Percentiles rank a stretch among this genome's conserved stretches.
These are phyloP conservation scores for Pristionchus arcanus DNA, from an alignment of 2,888 invertebrate species.

Conservation along the genomic window DNA sequence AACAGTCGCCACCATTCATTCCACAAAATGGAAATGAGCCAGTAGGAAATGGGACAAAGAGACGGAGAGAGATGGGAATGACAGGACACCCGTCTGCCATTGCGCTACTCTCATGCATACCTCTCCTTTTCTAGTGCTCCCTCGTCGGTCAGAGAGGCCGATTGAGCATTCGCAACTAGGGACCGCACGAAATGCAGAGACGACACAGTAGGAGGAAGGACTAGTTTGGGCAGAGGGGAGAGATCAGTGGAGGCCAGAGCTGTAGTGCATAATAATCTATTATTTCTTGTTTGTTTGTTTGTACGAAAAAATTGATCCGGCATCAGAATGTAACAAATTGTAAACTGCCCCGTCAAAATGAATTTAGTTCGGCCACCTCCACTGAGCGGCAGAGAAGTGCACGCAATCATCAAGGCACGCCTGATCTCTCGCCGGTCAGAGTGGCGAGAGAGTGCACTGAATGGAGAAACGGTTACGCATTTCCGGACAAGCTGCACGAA, in stretches of 20 bases:
- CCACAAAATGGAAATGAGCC: conserved; percentile 37
- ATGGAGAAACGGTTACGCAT: no score
- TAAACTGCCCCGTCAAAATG: not conserved
- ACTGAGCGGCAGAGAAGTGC: not conserved
- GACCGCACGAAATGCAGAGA: not conserved
- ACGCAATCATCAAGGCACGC: no score
- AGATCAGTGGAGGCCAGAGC: not conserved
- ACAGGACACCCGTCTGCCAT: not conserved
- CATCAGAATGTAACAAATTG: not conserved
- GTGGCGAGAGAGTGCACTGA: no score
- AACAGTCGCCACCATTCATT: not conserved
- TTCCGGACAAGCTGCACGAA: not conserved
- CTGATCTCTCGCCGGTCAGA: no score
- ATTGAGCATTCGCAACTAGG: not conserved
- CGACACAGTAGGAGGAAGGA: not conserved
- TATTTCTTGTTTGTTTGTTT: not conserved
- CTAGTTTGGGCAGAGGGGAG: not conserved
- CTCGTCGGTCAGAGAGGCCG: no score
- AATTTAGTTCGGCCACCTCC: not conserved
- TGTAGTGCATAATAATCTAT: not conserved
- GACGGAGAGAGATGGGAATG: not conserved
- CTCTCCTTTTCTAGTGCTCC: no score
- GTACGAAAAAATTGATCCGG: not conserved
- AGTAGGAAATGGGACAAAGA: not conserved
- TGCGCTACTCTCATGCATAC: not conserved